These are phyloP conservation scores for Rhinoderma darwinii DNA, from an alignment of 2,113 vertebrate genomes.

Conservation along the genomic window DNA sequence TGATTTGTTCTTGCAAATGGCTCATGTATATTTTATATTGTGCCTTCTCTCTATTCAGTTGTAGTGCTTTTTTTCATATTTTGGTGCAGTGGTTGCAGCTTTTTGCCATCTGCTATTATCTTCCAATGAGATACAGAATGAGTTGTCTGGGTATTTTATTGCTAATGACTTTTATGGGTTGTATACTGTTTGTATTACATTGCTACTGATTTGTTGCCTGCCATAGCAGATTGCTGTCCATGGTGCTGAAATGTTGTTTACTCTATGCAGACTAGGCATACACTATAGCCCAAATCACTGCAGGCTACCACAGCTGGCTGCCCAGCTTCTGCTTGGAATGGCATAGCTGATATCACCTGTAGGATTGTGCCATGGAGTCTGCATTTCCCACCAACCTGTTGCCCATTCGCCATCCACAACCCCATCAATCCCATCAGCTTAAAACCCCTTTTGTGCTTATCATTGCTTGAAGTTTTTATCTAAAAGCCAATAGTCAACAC, in stretches of 20 bases:
- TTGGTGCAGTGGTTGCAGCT: slow-evolving; percentile 42
- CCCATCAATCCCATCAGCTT: not conserved
- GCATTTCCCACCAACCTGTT: slow-evolving; percentile 3
- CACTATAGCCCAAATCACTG: slow-evolving; percentile 30
- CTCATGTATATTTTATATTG: not conserved
- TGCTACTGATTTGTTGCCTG: not conserved
- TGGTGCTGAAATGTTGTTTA: slow-evolving; percentile 37
- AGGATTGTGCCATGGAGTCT: slow-evolving; percentile 22
- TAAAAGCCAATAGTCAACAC: slow-evolving; percentile 17
- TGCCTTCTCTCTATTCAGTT: not conserved
- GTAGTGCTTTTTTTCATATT: not conserved
- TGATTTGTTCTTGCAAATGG: not conserved
- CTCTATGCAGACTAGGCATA: not conserved
- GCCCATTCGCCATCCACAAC: not conserved
- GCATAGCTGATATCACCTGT: slow-evolving; percentile 25
- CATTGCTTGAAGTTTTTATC: slow-evolving; percentile 3
- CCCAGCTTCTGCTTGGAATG: not conserved
- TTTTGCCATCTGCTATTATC: not conserved
- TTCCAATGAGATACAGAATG: not conserved
- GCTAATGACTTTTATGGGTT: not conserved
- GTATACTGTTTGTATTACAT: not conserved
- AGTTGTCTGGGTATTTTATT: not conserved
- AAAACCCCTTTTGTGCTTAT: slow-evolving; percentile 22
- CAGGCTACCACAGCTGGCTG: slow-evolving; percentile 10
- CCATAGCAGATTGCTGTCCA: slow-evolving; percentile 29